A percentile compares a stretch with the other conserved stretches of the same genome.
phyloP scores from a whole-genome alignment of 2,113 vertebrate genomes.

The Cepphus grylle region DNA sequence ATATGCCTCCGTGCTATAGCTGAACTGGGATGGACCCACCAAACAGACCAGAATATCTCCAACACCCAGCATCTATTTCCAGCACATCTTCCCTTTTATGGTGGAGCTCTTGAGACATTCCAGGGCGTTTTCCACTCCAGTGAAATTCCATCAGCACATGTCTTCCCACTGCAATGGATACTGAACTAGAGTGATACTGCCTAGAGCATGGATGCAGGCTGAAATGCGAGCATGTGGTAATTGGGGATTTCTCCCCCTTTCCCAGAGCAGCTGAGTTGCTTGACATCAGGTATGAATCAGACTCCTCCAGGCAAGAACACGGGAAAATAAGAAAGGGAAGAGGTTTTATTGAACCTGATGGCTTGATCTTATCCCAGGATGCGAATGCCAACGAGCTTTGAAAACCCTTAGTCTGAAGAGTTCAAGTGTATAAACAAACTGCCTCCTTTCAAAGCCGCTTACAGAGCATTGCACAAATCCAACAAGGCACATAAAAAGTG shows the following conservation, averaged over 20 bases:
- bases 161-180: neutral
- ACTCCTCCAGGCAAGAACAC: neutral
- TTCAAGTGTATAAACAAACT: neutral
- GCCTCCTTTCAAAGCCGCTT: neutral
- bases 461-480: neutral
- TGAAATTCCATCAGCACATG: neutral
- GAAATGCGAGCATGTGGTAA: neutral
- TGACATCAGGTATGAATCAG: neutral
- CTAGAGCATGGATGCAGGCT: neutral
- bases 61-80: neutral
- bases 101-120: neutral
- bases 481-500: neutral
- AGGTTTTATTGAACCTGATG: neutral
- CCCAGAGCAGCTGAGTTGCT: neutral
- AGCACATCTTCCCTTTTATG: neutral
- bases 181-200: neutral
- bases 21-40: neutral
- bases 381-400: neutral
- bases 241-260: neutral
- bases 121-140: neutral
- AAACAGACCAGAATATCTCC: neutral
- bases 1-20: neutral
- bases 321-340: neutral
- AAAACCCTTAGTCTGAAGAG: neutral
- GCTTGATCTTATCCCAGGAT: neutral